Conservation (phyloP, 2,888 invertebrate species). For the Physocephala rufipes region DNA sequence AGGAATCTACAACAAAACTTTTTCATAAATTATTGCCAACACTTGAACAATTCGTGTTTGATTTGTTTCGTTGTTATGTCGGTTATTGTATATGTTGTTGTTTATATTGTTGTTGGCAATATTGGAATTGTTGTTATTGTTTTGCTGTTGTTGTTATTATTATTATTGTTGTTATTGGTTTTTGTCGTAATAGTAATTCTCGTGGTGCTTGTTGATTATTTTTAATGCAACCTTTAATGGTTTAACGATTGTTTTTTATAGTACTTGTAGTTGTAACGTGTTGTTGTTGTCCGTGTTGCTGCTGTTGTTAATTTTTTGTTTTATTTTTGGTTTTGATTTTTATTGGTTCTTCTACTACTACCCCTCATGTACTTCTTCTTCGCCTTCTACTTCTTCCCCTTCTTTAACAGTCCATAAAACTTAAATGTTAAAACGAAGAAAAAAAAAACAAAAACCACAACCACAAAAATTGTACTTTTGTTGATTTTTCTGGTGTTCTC, state of each 20-base stretch:
- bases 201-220: not conserved
- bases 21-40: slow-evolving; percentile 62
- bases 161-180: not conserved
- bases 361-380: too few species aligned
- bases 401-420: not conserved
- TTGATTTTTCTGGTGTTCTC: slow-evolving; percentile 3
- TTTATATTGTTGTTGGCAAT: slow-evolving; percentile 22
- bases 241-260: not conserved
- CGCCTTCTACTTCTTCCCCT: not conserved
- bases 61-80: slow-evolving; percentile 51
- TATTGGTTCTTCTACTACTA: too few species aligned
- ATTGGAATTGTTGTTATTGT: not conserved
- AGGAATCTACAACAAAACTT: slow-evolving; percentile 31
- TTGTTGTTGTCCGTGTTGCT: slow-evolving; percentile 22
- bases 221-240: slow-evolving; percentile 14
- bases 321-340: not conserved
- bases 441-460: too few species aligned
- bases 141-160: slow-evolving; percentile 37
- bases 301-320: not conserved
- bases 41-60: slow-evolving; percentile 63
- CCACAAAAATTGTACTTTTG: not conserved
- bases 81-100: slow-evolving; percentile 39
- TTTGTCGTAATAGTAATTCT: slow-evolving; percentile 21
- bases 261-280: not conserved
- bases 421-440: too few species aligned